Conservation (phyloP, 2,113 vertebrate genomes). For the Hydrochoerus hydrochaeris region DNA sequence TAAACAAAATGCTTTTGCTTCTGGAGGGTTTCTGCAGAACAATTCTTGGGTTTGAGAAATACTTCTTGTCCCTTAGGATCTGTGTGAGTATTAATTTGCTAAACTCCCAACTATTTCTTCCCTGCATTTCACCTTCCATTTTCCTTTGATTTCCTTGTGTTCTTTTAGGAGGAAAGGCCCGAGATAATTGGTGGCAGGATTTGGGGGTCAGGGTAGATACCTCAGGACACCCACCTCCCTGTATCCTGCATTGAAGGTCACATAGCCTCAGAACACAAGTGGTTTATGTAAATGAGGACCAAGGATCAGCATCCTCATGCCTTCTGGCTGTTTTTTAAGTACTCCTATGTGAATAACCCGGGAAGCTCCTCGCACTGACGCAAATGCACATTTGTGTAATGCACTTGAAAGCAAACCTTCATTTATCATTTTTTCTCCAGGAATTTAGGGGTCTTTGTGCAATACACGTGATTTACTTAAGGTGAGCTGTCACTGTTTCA, state of each 20-base stretch:
- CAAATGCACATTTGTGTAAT: rapidly evolving
- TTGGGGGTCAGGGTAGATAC: neutral
- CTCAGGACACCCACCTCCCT: neutral
- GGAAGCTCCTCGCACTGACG: neutral
- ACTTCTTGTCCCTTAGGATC: neutral
- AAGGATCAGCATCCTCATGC: neutral
- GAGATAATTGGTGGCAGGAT: neutral
- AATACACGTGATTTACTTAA: neutral
- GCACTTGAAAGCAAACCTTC: slow-evolving; percentile 25
- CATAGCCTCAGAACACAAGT: neutral
- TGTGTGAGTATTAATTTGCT: neutral
- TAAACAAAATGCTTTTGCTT: neutral
- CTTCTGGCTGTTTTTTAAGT: rapidly evolving
- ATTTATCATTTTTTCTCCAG: neutral
- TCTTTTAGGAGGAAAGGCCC: neutral
- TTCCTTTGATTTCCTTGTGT: neutral
- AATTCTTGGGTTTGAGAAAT: neutral
- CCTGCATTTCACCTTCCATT: neutral
- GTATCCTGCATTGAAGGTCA: rapidly evolving
- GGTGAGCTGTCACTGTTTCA: neutral
- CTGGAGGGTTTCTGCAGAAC: neutral
- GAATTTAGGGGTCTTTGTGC: neutral
- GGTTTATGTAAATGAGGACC: neutral
- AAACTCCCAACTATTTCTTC: neutral
- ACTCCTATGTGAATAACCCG: neutral